Evolutionary conservation across 1,140 invertebrate species (phyloP).

Genomic region (Gyrodactylus salaris): DNA sequence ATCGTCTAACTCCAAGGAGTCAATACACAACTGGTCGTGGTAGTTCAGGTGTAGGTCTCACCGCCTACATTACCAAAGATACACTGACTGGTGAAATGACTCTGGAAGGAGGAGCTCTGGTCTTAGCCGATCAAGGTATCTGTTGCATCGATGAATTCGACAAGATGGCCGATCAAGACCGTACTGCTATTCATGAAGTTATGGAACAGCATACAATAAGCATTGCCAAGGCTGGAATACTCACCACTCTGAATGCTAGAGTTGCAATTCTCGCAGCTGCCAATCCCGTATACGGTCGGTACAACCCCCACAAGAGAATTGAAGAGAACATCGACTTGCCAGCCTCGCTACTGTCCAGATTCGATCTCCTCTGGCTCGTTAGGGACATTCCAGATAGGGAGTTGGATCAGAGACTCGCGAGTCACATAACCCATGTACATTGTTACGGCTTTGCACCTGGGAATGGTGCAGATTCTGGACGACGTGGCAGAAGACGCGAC

Average conservation of each 20-base stretch:
- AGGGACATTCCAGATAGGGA: conserved; percentile 66
- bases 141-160: conserved; percentile 99
- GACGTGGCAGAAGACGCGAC: not conserved
- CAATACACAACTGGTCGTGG: conserved; percentile 87
- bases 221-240: conserved; percentile 93
- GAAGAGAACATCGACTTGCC: conserved; percentile 92
- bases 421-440: conserved; percentile 91
- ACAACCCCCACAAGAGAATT: conserved; percentile 66
- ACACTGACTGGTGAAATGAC: conserved; percentile 82
- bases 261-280: conserved; percentile 88
- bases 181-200: conserved; percentile 78
- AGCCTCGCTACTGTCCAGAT: conserved; percentile 77
- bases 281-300: conserved; percentile 85
- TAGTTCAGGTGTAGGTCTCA: conserved; percentile 80
- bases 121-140: conserved; percentile 72
- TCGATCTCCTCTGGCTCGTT: conserved; percentile 85
- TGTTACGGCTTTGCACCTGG: conserved; percentile 6
- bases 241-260: conserved; percentile 77
- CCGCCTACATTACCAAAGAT: conserved; percentile 87
- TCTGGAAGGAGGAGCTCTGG: conserved; percentile 80
- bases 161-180: conserved; percentile 66
- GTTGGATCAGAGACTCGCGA: conserved; percentile 62
- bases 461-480: not conserved
- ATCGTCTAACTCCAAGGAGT: conserved; percentile 53
- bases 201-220: conserved; percentile 99